Base-by-base conservation (phyloP, 1,140 invertebrate species). In the Nasonia vitripennis region DNA sequence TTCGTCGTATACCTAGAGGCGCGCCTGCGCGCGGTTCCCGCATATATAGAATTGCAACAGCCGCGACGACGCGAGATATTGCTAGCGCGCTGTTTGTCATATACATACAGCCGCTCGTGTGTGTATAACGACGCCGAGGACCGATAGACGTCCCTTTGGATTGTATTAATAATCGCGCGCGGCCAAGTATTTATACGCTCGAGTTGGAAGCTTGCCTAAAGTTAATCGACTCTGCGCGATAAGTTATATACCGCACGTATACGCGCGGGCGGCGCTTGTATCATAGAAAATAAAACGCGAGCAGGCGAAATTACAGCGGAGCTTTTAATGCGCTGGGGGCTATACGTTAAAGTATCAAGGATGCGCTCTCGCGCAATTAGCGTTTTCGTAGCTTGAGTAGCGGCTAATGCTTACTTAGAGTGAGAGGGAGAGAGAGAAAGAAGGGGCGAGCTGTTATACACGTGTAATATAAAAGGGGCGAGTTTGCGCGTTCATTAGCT, bases 241-340 rank as follows among this genome's bases (percentile, higher is more conserved):
- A 86, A 87, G 83, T 86, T 87, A 51, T 17, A 17, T 51, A 51
- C 27, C 11, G 11, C 48, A 51, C 14, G 48, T 14, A 27, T 27
- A 27, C 27, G 27, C 27, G 27, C 27, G 27, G 27, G 0, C 27
- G 27, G 27, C 27, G 27, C 27, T 27, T 27, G 27, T 27, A 4
- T 51, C 17, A 10, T 2, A 51, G 14, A 45, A 45, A 45, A 45
- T 45, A 45, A 45, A 45, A 51, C 17, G 1, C 27, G 27, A n/a
- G 34, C 34, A 0, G 4, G 5, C 55, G 55, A 62, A 62, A 62
- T 62, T 17, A 14, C 55, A 34, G 5, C n/a, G n/a, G n/a, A n/a
- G n/a, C n/a, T 20, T 62, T 62, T 62, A 62, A 62, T 62, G 55
- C 34, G 34, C 34, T 5, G 5, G 9, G 6, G 9, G 41, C 41